Percentiles rank a stretch among this genome's conserved stretches.
Conservation (phyloP, 2,888 invertebrate species). For the Zhuqinia jingwanae region DNA sequence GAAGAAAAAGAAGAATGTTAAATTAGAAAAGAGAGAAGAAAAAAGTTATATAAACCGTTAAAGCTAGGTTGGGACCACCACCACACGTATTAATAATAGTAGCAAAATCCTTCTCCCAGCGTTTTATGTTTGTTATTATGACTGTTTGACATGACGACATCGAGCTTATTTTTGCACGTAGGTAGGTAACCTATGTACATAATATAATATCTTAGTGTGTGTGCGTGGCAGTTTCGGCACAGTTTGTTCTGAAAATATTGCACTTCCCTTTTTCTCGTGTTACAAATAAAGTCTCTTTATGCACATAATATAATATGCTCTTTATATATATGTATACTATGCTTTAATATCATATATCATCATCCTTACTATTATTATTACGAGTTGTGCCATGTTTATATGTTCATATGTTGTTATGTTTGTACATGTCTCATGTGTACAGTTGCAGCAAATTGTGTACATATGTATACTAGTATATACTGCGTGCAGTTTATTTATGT, state of each 20-base stretch:
- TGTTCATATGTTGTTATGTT: not conserved
- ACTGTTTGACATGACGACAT: constrained; percentile 30
- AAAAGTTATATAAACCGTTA: not conserved
- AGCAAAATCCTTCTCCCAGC: not conserved
- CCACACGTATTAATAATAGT: not conserved
- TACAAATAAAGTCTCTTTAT: not conserved
- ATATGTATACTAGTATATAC: too few species aligned
- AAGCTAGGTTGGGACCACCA: too few species aligned
- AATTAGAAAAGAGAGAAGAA: not conserved
- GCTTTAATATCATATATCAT: constrained; percentile 23
- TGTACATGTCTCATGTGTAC: not conserved
- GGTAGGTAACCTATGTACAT: not conserved
- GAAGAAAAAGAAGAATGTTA: not conserved
- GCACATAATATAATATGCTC: not conserved
- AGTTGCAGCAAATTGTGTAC: too few species aligned
- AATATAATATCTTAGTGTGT: not conserved
- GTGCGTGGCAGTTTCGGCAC: not conserved
- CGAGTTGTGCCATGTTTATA: not conserved
- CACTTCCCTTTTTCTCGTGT: not conserved
- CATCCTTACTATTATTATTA: constrained; percentile 4
- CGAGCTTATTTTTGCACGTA: constrained; percentile 23
- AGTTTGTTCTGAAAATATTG: not conserved
- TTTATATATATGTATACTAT: too few species aligned
- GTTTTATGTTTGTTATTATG: constrained; percentile 16
- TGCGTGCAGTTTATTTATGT: constrained; percentile 16